These are phyloP conservation scores for Trachelus stipa DNA, from an alignment of 2,888 invertebrate genomes.

Conservation along the genomic window DNA sequence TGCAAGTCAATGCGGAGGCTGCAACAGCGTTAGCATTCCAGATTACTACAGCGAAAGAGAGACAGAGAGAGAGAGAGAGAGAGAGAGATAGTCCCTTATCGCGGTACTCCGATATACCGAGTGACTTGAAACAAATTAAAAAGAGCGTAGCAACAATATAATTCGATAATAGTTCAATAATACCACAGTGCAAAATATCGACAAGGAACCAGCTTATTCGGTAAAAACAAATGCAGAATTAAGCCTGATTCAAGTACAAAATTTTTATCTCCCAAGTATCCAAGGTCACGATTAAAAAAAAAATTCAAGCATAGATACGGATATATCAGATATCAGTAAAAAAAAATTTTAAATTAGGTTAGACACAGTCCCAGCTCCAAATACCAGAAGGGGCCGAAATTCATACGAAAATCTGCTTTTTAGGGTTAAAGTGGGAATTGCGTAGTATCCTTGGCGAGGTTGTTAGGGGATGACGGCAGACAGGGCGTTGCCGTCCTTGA, in stretches of 20 bases:
- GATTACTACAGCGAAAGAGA: not conserved
- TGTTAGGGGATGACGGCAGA: constrained; percentile 47
- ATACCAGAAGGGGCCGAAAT: not conserved
- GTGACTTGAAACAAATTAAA: not conserved
- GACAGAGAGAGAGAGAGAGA: not conserved
- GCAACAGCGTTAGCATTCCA: not conserved
- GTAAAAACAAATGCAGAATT: not conserved
- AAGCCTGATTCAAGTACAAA: not conserved
- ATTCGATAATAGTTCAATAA: not conserved
- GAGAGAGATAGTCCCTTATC: not conserved
- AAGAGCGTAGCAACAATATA: not conserved
- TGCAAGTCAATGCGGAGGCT: not conserved
- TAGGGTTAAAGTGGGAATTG: constrained; percentile 43
- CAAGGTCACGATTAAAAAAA: no score
- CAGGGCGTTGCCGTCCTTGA: constrained; percentile 66
- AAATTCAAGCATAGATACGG: not conserved
- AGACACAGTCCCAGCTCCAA: not conserved
- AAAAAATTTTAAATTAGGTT: no score
- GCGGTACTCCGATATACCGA: not conserved
- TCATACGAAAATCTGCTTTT: not conserved
- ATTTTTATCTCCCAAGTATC: no score
- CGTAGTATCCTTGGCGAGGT: constrained; percentile 35
- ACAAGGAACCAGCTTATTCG: not conserved
- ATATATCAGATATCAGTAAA: not conserved
- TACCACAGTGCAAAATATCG: not conserved